These are phyloP conservation scores for Caloenas nicobarica DNA, from an alignment of 2,113 vertebrate species.

Conservation along the genomic window DNA sequence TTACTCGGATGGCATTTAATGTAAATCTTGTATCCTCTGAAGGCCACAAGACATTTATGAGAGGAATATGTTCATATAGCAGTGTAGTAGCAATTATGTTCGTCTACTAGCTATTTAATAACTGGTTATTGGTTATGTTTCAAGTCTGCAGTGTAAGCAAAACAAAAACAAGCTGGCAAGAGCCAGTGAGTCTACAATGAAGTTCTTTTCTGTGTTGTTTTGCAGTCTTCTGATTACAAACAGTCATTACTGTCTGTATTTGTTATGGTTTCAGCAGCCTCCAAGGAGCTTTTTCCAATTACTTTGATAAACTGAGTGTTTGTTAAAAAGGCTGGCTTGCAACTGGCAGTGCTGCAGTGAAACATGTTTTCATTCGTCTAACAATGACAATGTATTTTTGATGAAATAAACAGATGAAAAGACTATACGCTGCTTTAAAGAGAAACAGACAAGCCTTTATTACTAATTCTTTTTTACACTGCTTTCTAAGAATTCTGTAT, in stretches of 20 bases:
- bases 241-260: constrained; percentile 10
- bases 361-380: not conserved
- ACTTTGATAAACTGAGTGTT: constrained; percentile 19
- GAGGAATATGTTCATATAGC: not conserved
- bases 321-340: constrained; percentile 25
- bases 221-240: constrained; percentile 6
- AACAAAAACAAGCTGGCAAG: not conserved
- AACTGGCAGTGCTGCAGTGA: not conserved
- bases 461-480: not conserved
- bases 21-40: not conserved
- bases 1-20: not conserved
- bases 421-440: not conserved
- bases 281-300: constrained; percentile 46
- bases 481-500: constrained; percentile 12
- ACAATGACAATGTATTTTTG: constrained; percentile 3
- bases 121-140: not conserved
- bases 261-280: constrained; percentile 39
- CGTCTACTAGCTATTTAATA: constrained; percentile 1
- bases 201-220: constrained; percentile 3
- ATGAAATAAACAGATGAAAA: constrained; percentile 7
- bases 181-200: not conserved
- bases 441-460: not conserved
- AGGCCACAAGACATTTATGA: not conserved
- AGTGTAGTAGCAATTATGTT: no score
- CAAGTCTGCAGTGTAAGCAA: not conserved